phyloP scores from a whole-genome alignment of 2,888 invertebrate genomes.

The Nemapogon koenigi region DNA sequence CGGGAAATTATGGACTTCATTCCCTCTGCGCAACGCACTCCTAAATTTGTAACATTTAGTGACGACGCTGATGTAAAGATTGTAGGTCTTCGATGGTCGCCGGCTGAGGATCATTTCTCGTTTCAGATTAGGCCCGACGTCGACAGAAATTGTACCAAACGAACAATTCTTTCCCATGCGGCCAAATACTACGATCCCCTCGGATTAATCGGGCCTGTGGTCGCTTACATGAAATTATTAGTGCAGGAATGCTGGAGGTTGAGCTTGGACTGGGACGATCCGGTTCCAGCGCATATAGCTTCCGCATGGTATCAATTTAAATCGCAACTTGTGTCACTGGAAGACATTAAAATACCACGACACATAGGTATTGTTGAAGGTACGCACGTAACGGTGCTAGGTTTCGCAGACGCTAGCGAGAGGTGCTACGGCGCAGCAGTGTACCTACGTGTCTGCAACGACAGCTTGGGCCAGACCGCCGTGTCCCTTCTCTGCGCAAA shows the following conservation, averaged over 20 bases:
- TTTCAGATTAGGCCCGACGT: background rate
- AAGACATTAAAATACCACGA: background rate
- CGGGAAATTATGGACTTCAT: slow-evolving; percentile 2
- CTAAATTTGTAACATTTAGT: background rate
- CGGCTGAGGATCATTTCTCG: slow-evolving; percentile 1
- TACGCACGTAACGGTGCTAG: background rate
- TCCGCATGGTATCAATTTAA: slow-evolving; percentile 3
- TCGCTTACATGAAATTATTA: slow-evolving; percentile 5
- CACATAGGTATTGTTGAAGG: background rate
- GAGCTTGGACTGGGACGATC: slow-evolving; percentile 6
- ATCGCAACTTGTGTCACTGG: background rate
- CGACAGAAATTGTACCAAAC: slow-evolving; percentile 2
- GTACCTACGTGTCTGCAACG: slow-evolving; percentile 1
- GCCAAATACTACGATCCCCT: slow-evolving; percentile 3
- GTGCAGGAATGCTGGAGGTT: slow-evolving; percentile 6
- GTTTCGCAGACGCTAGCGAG: slow-evolving; percentile 7
- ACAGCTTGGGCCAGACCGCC: background rate
- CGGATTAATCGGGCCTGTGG: slow-evolving; percentile 1
- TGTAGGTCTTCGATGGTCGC: slow-evolving; percentile 6
- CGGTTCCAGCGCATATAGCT: background rate
- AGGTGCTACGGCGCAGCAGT: slow-evolving; percentile 6
- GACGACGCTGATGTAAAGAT: slow-evolving; percentile 1
- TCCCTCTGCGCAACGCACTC: slow-evolving; percentile 1
- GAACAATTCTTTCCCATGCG: slow-evolving; percentile 1
- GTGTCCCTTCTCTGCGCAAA: slow-evolving; percentile 4